Base-by-base conservation (phyloP, 2,113 vertebrate genomes). In the Megaceryle maxima region DNA sequence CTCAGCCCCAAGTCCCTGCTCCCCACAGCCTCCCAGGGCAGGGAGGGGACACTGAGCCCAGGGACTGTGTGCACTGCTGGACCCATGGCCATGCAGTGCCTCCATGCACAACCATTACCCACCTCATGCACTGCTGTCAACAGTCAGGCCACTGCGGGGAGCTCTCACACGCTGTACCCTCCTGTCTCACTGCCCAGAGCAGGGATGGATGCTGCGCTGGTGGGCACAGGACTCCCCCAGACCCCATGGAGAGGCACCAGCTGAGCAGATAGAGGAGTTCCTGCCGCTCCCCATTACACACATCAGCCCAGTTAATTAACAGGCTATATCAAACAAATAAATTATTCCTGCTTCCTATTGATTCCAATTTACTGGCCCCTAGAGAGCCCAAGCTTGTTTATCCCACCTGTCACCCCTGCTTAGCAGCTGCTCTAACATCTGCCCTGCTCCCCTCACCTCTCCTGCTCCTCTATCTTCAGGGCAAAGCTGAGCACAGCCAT, bases 281-380 rank as follows among this genome's bases (percentile, higher is more conserved):
- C 87, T 94, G 76, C 57, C 4, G 3, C 68, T 94, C 81, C 95
- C 90, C 48, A 87, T 72, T 79, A 66, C 56, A 62, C 77, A 83
- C 88, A 77, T 93, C 92, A 79, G 87, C 91, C 95, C 95, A 91
- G 90, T 96, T 95, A 96, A 96, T 95, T 96, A 97, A 96, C 94
- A 92, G 35, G 69, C 3, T 21, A 84, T 93, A 86, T 93, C 94
- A 94, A 95, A 97, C 95, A 94, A 94, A 93, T 97, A 94, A 96
- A 96, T 97, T 94, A 93, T 96, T 96, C 96, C 94, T 95, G 91
- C 93, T 95, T 96, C 90, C 44, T 96, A 96, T 96, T 96, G 94
- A 95, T 95, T 96, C 92, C 90, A 95, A 94, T 97, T 95, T 97
- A 91, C 95, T 84, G 80, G 89, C 83, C 92, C 90, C 92, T 91